A percentile compares a stretch with the other conserved stretches of the same genome.
phyloP scores from a whole-genome alignment of 2,113 vertebrate species.

The Callorhinus ursinus region DNA sequence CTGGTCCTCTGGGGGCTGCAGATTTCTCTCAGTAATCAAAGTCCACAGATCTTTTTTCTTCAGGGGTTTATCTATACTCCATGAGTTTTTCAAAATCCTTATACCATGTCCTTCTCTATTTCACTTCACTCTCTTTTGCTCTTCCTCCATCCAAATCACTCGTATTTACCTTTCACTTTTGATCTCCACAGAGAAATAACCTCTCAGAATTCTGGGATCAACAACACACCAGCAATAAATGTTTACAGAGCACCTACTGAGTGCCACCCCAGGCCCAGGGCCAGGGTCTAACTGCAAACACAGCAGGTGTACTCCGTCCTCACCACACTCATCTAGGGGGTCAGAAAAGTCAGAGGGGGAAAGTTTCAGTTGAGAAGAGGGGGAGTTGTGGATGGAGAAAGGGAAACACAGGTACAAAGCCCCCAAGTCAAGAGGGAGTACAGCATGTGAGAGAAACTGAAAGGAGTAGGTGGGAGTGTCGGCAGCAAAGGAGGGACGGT shows the following conservation, averaged over 20 bases:
- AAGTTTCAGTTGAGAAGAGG: neutral
- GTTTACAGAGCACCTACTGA: neutral
- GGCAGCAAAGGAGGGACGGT: neutral
- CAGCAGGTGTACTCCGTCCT: neutral
- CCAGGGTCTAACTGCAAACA: neutral
- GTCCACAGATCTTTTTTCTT: constrained; percentile 80
- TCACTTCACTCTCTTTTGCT: constrained; percentile 54
- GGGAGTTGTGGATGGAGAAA: neutral
- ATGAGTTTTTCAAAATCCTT: constrained; percentile 26
- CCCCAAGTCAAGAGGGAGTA: neutral
- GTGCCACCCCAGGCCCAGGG: rapidly evolving
- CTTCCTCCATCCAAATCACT: constrained; percentile 65
- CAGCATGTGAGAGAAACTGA: neutral
- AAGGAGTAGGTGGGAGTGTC: neutral
- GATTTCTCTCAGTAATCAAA: constrained; percentile 82
- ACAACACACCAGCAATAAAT: neutral
- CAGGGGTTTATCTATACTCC: neutral
- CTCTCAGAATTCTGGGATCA: neutral
- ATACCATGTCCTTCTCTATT: constrained; percentile 28
- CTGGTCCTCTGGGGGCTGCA: constrained; percentile 75
- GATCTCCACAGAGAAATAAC: neutral
- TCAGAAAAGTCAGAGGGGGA: neutral
- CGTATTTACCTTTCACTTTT: neutral
- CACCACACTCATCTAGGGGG: neutral
- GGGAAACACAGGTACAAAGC: neutral